Percentiles rank a stretch among this genome's conserved stretches.
phyloP scores from a whole-genome alignment of 1,140 invertebrate species.

The Drosophila melanica region DNA sequence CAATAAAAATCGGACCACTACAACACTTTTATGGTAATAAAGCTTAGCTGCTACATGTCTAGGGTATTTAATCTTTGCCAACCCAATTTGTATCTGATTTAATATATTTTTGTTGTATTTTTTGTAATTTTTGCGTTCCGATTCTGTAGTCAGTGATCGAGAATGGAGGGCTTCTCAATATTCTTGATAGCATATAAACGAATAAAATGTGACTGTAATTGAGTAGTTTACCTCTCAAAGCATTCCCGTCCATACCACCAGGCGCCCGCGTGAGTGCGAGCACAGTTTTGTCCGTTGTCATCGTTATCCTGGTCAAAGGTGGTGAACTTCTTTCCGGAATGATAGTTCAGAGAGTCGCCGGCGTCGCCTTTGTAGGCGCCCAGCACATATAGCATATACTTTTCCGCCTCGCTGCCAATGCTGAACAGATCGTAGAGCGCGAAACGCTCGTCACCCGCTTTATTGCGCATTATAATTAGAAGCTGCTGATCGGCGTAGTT shows the following conservation, averaged over 20 bases:
- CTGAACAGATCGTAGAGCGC: slow-evolving; percentile 88
- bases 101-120: too few relatives aligned
- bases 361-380: slow-evolving; percentile 88
- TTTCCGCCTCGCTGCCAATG: slow-evolving; percentile 87
- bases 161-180: too few relatives aligned
- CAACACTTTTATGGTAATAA: too few relatives aligned
- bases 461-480: slow-evolving; percentile 87
- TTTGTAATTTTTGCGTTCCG: too few relatives aligned
- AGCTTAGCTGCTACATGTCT: too few relatives aligned
- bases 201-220: too few relatives aligned
- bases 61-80: too few relatives aligned
- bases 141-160: too few relatives aligned
- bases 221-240: slow-evolving; percentile 49
- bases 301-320: slow-evolving; percentile 90
- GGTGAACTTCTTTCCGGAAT: slow-evolving; percentile 89
- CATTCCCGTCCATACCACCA: slow-evolving; percentile 87
- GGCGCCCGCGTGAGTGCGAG: slow-evolving; percentile 86
- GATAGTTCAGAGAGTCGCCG: slow-evolving; percentile 88
- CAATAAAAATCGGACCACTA: too few relatives aligned
- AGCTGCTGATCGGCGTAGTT: slow-evolving; percentile 86
- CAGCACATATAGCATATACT: slow-evolving; percentile 87
- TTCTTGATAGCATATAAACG: too few relatives aligned
- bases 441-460: slow-evolving; percentile 84
- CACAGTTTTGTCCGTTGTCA: slow-evolving; percentile 88
- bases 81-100: too few relatives aligned